Evolutionary conservation across 2,113 vertebrate genomes (phyloP).

Genomic region (Rhabdornis inornatus): DNA sequence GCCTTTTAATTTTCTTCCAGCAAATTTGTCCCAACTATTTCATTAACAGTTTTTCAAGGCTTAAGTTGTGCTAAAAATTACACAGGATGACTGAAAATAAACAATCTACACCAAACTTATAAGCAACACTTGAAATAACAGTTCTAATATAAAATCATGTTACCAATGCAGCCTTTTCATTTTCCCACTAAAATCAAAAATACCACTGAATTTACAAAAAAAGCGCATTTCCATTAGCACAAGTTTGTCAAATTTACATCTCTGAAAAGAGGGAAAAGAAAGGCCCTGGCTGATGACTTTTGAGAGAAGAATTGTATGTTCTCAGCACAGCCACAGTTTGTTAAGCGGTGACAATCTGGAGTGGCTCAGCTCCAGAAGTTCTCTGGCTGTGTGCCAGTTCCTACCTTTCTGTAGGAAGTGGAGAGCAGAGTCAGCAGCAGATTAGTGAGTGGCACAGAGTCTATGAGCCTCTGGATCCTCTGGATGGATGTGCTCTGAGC

Average conservation of each 20-base stretch:
- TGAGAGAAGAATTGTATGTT: background rate
- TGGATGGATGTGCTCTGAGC: slow-evolving; percentile 97
- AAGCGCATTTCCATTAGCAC: background rate
- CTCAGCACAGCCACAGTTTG: background rate
- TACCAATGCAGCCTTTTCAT: background rate
- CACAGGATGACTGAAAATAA: background rate
- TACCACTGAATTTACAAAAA: background rate
- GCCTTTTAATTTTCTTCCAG: background rate
- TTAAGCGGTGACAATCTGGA: background rate
- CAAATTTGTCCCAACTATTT: background rate
- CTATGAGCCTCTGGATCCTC: slow-evolving; percentile 92
- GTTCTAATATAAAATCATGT: background rate
- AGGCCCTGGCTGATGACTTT: rapidly evolving
- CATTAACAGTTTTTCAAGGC: background rate
- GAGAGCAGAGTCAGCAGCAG: slow-evolving; percentile 92
- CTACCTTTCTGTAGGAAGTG: slow-evolving; percentile 95
- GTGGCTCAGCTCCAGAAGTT: background rate
- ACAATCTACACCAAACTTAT: background rate
- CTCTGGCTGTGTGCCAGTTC: background rate
- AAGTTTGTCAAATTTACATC: background rate
- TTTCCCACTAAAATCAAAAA: background rate
- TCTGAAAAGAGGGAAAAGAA: background rate
- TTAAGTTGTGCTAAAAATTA: background rate
- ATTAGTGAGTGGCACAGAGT: slow-evolving; percentile 95
- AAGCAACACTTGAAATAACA: background rate